Percentiles rank a stretch among this genome's conserved stretches.
These are phyloP conservation scores for Syndactyla subalaris DNA, from an alignment of 2,797 vertebrate genomes.

Conservation along the genomic window DNA sequence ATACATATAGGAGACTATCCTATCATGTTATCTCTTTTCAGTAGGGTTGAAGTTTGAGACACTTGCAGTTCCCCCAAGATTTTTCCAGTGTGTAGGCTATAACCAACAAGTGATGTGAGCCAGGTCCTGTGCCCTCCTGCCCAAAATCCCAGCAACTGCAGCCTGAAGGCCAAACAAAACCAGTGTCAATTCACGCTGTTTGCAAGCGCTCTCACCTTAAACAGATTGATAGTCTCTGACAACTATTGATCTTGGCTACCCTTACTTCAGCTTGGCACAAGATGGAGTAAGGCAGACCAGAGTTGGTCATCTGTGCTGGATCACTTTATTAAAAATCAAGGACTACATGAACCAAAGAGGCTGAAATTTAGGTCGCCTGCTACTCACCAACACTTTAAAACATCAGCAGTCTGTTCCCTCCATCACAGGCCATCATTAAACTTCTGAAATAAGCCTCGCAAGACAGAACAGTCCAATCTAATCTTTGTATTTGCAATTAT, in stretches of 20 bases:
- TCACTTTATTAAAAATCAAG: slow-evolving; percentile 16
- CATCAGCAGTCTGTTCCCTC: slow-evolving; percentile 27
- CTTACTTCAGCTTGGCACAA: slow-evolving; percentile 34
- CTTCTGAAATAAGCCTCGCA: neutral
- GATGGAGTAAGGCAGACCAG: slow-evolving; percentile 35
- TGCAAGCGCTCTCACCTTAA: neutral
- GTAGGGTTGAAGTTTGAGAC: neutral
- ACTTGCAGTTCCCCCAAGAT: neutral
- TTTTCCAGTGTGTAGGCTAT: neutral
- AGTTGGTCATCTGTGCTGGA: neutral
- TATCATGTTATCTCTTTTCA: neutral
- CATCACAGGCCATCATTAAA: neutral
- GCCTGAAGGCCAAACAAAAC: neutral
- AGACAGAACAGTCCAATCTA: neutral
- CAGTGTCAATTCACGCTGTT: accelerated
- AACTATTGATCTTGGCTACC: neutral
- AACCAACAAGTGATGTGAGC: neutral
- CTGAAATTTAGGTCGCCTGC: slow-evolving; percentile 14
- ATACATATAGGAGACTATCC: neutral
- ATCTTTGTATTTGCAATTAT: neutral
- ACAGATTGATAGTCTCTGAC: neutral
- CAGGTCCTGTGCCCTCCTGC: neutral
- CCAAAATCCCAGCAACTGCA: neutral
- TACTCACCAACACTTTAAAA: neutral
- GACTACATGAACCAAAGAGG: slow-evolving; percentile 10